Base-by-base conservation (phyloP, 2,888 invertebrate species). In the Epinotia bilunana region DNA sequence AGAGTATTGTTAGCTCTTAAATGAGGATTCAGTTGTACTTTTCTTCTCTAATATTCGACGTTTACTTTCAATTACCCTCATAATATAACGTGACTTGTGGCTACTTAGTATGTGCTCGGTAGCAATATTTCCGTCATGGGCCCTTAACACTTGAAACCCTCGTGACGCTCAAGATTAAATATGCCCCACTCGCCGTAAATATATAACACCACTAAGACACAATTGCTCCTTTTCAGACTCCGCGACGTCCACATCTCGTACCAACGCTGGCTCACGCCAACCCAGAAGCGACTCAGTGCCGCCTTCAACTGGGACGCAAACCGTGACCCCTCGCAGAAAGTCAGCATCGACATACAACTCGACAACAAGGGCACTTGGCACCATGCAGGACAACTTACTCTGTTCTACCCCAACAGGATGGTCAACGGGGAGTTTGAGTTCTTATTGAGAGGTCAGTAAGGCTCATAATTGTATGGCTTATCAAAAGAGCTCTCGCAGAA, bases 241-340 rank as follows among this genome's bases (percentile, higher is more conserved):
- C 95, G 97, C 49, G 97, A 98, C 87, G 94, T 98, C 49, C 96
- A 97, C 84, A 86, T 98, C 3, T 95, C 95, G 0, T 91, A 96
- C 77, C 95, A 95, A 77, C 95, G 96, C 2, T 94, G 95, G 78
- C 94, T 95, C 58, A 94, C 95, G 9, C 91, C 94, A 0, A 88
- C 90, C 13, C 95, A 95, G 70, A 97, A 97, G 84, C 95, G 96
- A 39, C 90, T 96, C 0, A 96, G 96, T 5, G 90, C 97, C 1
- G 96, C 97, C 73, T 86, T 98, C 20, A 97, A 97, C 87, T 98
- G 98, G 98, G 97, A 98, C 84, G 97, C 97, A 0, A 98, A 97
- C 88, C 94, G 98, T 9, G 97, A 98, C 90, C 97, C 97, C 0
- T 95, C 96, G 64, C 96, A 97, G 86, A 96, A 96, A 86, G 92